These are phyloP conservation scores for Bovichtus variegatus DNA, from an alignment of 2,797 vertebrate genomes.

Conservation along the genomic window DNA sequence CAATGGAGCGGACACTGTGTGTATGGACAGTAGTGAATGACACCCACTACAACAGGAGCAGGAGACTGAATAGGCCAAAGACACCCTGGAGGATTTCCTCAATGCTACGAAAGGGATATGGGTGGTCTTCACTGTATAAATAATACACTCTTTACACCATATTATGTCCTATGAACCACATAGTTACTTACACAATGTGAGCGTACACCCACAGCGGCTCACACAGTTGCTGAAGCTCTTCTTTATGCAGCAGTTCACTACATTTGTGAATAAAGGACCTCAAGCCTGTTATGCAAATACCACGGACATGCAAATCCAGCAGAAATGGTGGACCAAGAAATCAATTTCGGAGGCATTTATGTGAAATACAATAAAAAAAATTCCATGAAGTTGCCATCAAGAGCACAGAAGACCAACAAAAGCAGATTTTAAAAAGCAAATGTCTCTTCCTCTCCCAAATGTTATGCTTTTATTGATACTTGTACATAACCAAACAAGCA, in stretches of 20 bases:
- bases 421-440: background rate
- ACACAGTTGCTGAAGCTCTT: conserved; percentile 22
- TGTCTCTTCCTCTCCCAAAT: conserved; percentile 2
- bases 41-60: conserved; percentile 51
- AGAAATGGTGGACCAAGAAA: conserved; percentile 38
- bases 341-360: conserved; percentile 41
- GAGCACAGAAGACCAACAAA: background rate
- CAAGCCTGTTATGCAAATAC: conserved; percentile 43
- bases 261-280: conserved; percentile 68
- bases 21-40: conserved; percentile 29
- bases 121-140: conserved; percentile 61
- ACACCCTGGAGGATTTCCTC: conserved; percentile 66
- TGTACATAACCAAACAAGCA: conserved; percentile 28
- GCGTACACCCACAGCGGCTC: conserved; percentile 18
- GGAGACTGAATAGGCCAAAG: conserved; percentile 50
- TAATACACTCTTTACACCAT: conserved; percentile 47
- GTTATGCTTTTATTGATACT: conserved; percentile 11
- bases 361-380: conserved; percentile 4
- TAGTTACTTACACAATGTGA: conserved; percentile 29
- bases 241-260: conserved; percentile 44
- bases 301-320: conserved; percentile 14
- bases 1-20: conserved; percentile 38
- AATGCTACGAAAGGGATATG: conserved; percentile 54
- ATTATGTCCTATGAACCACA: conserved; percentile 32
- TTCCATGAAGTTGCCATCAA: conserved; percentile 4